Evolutionary conservation across 1,140 invertebrate genomes (phyloP).

Genomic region (Pseudomyrmex gracilis): DNA sequence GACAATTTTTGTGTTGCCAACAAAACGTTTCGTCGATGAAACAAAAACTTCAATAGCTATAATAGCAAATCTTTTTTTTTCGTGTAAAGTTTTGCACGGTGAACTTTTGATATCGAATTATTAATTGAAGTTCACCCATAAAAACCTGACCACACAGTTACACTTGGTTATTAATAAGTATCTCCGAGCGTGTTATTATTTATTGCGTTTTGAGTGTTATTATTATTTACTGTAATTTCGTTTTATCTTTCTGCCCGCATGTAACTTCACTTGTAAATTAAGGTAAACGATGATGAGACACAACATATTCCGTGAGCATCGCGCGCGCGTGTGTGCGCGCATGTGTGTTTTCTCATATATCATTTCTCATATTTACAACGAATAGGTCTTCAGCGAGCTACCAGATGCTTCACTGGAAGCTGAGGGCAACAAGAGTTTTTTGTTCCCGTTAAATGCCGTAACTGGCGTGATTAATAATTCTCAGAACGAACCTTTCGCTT

Average conservation of each 20-base stretch:
- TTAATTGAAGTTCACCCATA: no score
- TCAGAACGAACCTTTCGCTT: conserved; percentile 27
- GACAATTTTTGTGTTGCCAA: no score
- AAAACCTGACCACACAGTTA: no score
- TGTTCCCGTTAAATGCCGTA: conserved; percentile 26
- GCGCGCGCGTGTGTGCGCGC: no score
- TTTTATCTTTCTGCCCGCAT: not conserved
- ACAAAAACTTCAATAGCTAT: no score
- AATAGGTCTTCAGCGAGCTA: conserved; percentile 1
- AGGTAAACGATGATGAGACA: conserved; percentile 3
- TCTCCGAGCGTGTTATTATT: no score
- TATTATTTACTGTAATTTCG: conserved; percentile 7
- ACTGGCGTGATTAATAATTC: conserved; percentile 47
- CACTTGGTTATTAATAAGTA: no score
- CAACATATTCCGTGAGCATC: conserved; percentile 11
- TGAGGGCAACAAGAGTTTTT: not conserved
- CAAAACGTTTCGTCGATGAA: no score
- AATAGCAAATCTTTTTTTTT: no score
- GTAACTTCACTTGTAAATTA: not conserved
- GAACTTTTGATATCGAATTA: no score
- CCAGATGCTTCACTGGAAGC: conserved; percentile 9
- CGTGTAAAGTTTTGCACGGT: no score
- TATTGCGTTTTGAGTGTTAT: not conserved
- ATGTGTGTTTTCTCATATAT: conserved; percentile 22
- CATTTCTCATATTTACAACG: conserved; percentile 15